Percentiles rank a stretch among this genome's conserved stretches.
Evolutionary conservation across 2,888 invertebrate genomes (phyloP).

Genomic region (Caenorhabditis macrosperma): DNA sequence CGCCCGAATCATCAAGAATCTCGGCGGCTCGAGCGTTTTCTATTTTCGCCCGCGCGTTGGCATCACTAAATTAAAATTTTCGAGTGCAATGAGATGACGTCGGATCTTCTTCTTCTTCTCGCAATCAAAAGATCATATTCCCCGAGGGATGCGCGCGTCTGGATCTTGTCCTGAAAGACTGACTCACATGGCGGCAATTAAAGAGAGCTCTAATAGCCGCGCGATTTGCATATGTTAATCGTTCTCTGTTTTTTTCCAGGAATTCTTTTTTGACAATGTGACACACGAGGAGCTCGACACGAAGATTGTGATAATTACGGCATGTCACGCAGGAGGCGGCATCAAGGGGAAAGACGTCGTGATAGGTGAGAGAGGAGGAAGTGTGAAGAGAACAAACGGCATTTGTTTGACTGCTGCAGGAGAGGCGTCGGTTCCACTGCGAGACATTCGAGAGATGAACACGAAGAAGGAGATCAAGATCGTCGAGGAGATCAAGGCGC

Average conservation of each 20-base stretch:
- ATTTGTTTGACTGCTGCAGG: slow-evolving; percentile 64
- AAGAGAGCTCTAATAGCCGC: not conserved
- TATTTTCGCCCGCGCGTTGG: slow-evolving; percentile 11
- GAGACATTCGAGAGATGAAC: slow-evolving; percentile 80
- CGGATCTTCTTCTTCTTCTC: not conserved
- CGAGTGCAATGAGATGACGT: slow-evolving; percentile 46
- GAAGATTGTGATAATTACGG: slow-evolving; percentile 80
- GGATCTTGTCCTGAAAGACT: not conserved
- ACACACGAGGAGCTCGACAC: slow-evolving; percentile 80
- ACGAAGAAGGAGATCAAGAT: slow-evolving; percentile 81
- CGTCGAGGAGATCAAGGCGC: slow-evolving; percentile 81
- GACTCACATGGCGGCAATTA: slow-evolving; percentile 31
- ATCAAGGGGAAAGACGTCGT: slow-evolving; percentile 61
- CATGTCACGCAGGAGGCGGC: slow-evolving; percentile 80
- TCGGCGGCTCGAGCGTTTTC: slow-evolving; percentile 3
- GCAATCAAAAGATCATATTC: slow-evolving; percentile 11
- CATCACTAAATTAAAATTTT: slow-evolving; percentile 53
- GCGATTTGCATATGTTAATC: slow-evolving; percentile 35
- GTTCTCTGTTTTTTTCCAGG: slow-evolving; percentile 72
- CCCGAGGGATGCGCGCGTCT: not conserved
- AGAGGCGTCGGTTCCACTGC: slow-evolving; percentile 80
- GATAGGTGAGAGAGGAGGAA: slow-evolving; percentile 66
- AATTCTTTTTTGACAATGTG: slow-evolving; percentile 81
- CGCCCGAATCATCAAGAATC: not conserved
- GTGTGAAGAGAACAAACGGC: not conserved